Evolutionary conservation across 2,888 invertebrate species (phyloP).

Genomic region (Arctia plantaginis): DNA sequence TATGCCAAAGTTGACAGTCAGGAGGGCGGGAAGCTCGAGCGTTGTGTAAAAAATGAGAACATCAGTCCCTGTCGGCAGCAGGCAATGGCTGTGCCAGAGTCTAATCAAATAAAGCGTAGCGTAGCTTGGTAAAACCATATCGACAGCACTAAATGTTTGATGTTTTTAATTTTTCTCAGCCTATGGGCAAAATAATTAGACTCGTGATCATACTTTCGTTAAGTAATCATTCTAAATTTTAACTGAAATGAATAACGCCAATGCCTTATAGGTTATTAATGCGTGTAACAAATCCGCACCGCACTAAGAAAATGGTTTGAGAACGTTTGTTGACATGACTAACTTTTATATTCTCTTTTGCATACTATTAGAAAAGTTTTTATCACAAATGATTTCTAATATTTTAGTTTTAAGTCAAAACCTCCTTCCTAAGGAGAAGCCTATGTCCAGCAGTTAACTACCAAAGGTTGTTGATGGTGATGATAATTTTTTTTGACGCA

Average conservation of each 20-base stretch:
- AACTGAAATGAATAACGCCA: neutral
- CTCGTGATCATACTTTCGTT: neutral
- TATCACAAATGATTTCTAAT: too few species aligned
- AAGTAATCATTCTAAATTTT: neutral
- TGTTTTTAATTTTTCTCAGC: neutral
- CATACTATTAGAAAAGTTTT: too few species aligned
- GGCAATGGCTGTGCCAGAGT: conserved; percentile 34
- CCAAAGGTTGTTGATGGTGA: too few species aligned
- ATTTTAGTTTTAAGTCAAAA: too few species aligned
- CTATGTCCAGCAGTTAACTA: too few species aligned
- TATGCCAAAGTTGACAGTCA: conserved; percentile 37
- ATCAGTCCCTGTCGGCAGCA: conserved; percentile 60
- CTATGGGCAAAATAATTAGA: neutral
- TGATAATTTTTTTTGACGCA: too few species aligned
- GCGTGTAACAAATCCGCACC: neutral
- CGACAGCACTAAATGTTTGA: neutral
- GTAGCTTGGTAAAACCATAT: neutral
- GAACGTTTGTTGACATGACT: neutral
- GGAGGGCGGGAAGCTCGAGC: conserved; percentile 25
- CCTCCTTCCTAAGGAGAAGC: too few species aligned
- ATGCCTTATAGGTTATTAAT: neutral
- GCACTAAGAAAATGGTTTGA: neutral
- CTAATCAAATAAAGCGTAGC: conserved; percentile 7
- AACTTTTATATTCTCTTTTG: neutral
- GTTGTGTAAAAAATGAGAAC: conserved; percentile 51